Base-by-base conservation (phyloP, 2,113 vertebrate species). In the Hoplias malabaricus region DNA sequence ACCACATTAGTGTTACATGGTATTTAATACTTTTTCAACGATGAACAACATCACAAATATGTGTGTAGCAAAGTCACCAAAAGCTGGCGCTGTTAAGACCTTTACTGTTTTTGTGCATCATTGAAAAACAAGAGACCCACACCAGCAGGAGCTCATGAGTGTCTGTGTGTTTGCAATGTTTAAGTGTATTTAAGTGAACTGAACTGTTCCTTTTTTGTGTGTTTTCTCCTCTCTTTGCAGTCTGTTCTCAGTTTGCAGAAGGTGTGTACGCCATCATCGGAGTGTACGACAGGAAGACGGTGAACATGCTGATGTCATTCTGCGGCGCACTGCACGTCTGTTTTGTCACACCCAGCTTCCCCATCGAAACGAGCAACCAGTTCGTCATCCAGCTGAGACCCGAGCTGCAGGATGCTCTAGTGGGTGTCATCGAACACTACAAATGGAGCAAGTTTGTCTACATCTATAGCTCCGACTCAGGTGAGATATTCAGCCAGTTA, bases 261-360 rank as follows among this genome's bases (percentile, higher is more conserved):
- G 98, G 98, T 3, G 98, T 99, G 83, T 99, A 99, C 0, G 96
- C 97, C 92, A 99, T 99, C 92, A 98, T 99, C n/a, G 98, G 98
- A 3, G 94, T 99, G 83, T 99, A 99, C 0, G 98, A 99, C 90
- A 91, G 95, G 79, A 96, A 96, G 85, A 99, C 98, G 0, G 98
- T 99, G 81, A 99, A 98, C 93, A 98, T 98, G 95, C 95, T 99
- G 69, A 98, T 96, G 2, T 99, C 98, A 31, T 99, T 99, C 90
- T 99, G 98, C 0, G 98, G 97, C 54, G 97, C 98, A n/a, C 94
- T 99, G 43, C 98, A 99, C 0, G 95, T 99, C 79, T 99, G 97
- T 92, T 99, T 99, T 85, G 95, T 99, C 77, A 99, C 98, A 0
- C 98, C 98, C 0, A 98, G 96, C 82, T 99, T 99, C 85, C 98